phyloP scores from a whole-genome alignment of 1,140 invertebrate genomes.

The Monomorium pharaonis region DNA sequence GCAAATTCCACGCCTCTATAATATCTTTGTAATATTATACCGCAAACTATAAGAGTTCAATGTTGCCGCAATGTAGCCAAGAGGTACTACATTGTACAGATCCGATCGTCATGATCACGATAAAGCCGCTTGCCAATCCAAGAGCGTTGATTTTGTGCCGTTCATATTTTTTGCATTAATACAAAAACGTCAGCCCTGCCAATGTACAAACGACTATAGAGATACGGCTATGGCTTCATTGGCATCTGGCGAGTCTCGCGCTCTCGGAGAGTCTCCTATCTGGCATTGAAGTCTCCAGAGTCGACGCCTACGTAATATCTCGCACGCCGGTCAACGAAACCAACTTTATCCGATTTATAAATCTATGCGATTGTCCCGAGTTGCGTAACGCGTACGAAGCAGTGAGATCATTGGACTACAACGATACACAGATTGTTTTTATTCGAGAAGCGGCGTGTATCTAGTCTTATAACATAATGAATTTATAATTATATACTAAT shows the following conservation, averaged over 20 bases:
- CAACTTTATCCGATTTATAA: conserved; percentile 54
- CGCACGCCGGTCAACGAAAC: conserved; percentile 25
- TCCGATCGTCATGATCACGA: conserved; percentile 8
- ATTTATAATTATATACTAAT: neutral
- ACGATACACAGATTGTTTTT: neutral
- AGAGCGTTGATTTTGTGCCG: conserved; percentile 11
- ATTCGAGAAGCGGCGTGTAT: neutral
- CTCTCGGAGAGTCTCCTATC: conserved; percentile 26
- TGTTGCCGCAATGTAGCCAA: neutral
- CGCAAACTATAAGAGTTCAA: neutral
- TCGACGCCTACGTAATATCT: conserved; percentile 27
- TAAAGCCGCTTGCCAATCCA: neutral
- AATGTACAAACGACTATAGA: conserved; percentile 1
- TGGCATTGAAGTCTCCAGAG: conserved; percentile 70
- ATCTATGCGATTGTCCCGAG: conserved; percentile 13
- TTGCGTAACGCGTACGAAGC: conserved; percentile 47
- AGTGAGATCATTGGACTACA: conserved; percentile 15
- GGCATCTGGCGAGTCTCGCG: conserved; percentile 39
- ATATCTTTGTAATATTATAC: conserved; percentile 18
- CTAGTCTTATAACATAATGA: neutral
- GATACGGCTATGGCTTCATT: conserved; percentile 40
- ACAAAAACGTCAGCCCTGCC: conserved; percentile 10
- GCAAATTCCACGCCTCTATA: neutral
- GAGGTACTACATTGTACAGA: neutral
- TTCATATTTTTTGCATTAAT: conserved; percentile 20